A percentile compares a stretch with the other conserved stretches of the same genome.
Conservation (phyloP, 2,797 vertebrate species). For the Danio tinwini region DNA sequence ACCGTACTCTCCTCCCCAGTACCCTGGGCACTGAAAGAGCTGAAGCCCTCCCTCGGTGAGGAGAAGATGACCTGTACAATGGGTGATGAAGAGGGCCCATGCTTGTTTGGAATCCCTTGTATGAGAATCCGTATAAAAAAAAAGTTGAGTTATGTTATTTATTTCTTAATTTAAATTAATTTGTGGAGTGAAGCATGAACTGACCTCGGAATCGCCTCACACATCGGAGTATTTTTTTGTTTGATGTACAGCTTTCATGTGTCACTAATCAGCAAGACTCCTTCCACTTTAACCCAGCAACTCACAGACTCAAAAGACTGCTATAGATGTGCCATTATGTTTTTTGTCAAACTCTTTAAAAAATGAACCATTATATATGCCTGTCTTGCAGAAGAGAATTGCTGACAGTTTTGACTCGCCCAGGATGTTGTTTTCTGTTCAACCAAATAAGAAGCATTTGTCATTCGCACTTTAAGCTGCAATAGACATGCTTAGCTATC, state of each 20-base stretch:
- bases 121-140: slow-evolving; percentile 27
- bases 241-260: slow-evolving; percentile 40
- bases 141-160: slow-evolving; percentile 35
- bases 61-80: slow-evolving; percentile 30
- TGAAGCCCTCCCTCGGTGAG: slow-evolving; percentile 20
- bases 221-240: slow-evolving; percentile 13
- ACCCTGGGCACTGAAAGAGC: slow-evolving; percentile 82
- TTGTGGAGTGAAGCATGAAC: slow-evolving; percentile 49
- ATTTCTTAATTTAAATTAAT: slow-evolving; percentile 37
- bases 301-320: slow-evolving; percentile 30
- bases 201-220: slow-evolving; percentile 32
- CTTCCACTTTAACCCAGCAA: slow-evolving; percentile 26
- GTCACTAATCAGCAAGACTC: slow-evolving; percentile 14
- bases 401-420: slow-evolving; percentile 19
- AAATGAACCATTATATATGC: neutral
- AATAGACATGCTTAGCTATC: slow-evolving; percentile 14
- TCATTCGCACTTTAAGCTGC: slow-evolving; percentile 58
- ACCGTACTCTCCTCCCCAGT: slow-evolving; percentile 85
- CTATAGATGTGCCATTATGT: slow-evolving; percentile 21
- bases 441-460: slow-evolving; percentile 54
- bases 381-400: slow-evolving; percentile 8
- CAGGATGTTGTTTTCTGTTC: neutral
- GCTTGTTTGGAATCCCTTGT: slow-evolving; percentile 31
- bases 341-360: slow-evolving; percentile 24
- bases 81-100: slow-evolving; percentile 3